Conservation (phyloP, 2,888 invertebrate genomes). For the Chorisops tibialis region DNA sequence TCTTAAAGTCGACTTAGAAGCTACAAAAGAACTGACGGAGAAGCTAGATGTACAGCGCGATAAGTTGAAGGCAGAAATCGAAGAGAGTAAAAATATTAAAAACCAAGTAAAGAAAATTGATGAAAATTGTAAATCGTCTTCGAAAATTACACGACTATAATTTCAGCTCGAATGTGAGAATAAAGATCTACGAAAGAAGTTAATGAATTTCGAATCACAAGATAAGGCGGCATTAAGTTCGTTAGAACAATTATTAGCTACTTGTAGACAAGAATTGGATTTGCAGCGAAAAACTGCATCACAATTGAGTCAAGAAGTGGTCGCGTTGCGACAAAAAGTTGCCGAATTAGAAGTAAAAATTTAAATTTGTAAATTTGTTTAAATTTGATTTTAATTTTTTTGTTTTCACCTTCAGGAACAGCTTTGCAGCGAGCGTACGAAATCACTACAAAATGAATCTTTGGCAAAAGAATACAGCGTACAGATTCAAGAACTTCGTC, state of each 20-base stretch:
- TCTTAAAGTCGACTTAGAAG: conserved; percentile 60
- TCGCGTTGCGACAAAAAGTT: conserved; percentile 41
- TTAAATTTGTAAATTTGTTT: not conserved
- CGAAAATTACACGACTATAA: conserved; percentile 11
- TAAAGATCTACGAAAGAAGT: conserved; percentile 48
- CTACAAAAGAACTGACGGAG: conserved; percentile 60
- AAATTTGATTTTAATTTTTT: not conserved
- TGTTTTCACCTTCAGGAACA: conserved; percentile 38
- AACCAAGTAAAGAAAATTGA: conserved; percentile 46
- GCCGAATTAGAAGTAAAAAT: conserved; percentile 43
- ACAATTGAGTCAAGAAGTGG: conserved; percentile 43
- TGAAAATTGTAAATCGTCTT: too few species aligned
- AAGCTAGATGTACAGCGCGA: conserved; percentile 67
- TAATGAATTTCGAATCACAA: conserved; percentile 14
- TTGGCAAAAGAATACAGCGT: conserved; percentile 45
- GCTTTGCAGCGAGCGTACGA: conserved; percentile 42
- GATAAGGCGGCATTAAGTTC: conserved; percentile 55
- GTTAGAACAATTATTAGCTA: conserved; percentile 58
- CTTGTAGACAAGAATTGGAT: conserved; percentile 59
- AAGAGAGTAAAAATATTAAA: conserved; percentile 53
- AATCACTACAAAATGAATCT: conserved; percentile 42
- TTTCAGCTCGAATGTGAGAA: conserved; percentile 56
- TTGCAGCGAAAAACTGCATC: conserved; percentile 43
- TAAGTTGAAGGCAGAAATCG: conserved; percentile 57
- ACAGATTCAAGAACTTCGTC: conserved; percentile 46